Percentiles rank a stretch among this genome's conserved stretches.
These are phyloP conservation scores for Limosa lapponica DNA, from an alignment of 2,797 vertebrate species.

Conservation along the genomic window DNA sequence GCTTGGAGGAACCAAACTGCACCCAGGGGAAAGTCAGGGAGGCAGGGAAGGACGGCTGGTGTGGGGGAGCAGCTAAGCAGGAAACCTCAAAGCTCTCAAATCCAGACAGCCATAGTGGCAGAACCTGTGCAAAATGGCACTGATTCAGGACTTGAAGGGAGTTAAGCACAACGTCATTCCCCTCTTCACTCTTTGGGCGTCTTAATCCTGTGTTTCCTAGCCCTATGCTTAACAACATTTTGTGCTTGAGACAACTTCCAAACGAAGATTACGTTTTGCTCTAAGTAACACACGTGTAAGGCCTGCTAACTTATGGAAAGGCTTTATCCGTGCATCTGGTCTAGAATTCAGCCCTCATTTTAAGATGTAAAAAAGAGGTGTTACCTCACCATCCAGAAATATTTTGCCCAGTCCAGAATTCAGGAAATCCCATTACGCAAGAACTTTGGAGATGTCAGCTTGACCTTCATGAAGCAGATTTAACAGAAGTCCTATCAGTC, in stretches of 20 bases:
- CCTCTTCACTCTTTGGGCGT: not conserved
- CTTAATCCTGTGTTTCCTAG: not conserved
- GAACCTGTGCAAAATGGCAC: not conserved
- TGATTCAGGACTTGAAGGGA: not conserved
- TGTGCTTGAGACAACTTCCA: not conserved
- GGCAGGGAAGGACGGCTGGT: not conserved
- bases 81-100: not conserved
- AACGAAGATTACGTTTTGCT: not conserved
- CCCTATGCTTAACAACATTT: not conserved
- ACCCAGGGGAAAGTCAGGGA: accelerated
- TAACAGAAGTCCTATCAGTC: not conserved
- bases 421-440: not conserved
- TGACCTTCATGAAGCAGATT: not conserved
- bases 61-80: not conserved
- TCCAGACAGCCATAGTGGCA: not conserved
- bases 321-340: not conserved
- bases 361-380: not conserved
- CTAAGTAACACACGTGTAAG: not conserved
- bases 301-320: not conserved
- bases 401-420: not conserved
- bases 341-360: not conserved
- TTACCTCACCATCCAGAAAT: not conserved
- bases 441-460: not conserved
- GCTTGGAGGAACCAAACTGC: not conserved
- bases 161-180: not conserved